Evolutionary conservation across 2,113 vertebrate species (phyloP).

Genomic region (Nycticebus coucang): DNA sequence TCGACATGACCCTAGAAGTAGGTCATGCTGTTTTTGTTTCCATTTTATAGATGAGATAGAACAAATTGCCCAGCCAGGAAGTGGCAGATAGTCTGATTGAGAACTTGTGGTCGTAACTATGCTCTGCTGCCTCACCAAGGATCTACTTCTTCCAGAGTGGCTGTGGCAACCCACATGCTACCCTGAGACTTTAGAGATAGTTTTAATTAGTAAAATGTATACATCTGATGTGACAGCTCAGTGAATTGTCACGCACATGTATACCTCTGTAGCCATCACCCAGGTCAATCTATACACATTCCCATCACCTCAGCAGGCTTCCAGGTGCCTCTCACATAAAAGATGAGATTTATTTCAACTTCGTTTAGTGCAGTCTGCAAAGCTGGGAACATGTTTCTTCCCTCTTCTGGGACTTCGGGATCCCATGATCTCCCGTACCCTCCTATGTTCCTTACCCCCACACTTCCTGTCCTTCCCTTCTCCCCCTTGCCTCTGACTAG

Average conservation of each 20-base stretch:
- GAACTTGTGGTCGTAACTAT: neutral
- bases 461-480: neutral
- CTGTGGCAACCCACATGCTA: fast-evolving
- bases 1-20: neutral
- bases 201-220: neutral
- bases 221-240: neutral
- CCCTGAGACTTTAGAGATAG: neutral
- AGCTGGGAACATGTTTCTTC: neutral
- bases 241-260: neutral
- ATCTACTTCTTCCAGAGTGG: neutral
- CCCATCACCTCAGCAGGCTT: neutral
- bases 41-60: neutral
- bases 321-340: neutral
- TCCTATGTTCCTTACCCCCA: neutral
- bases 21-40: too few species aligned
- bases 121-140: neutral
- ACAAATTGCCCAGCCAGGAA: neutral
- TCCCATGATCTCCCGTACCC: neutral
- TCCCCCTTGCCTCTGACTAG: too few species aligned
- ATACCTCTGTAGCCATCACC: neutral
- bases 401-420: neutral
- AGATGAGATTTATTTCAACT: neutral
- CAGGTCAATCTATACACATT: neutral
- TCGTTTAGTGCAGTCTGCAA: neutral
- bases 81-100: neutral